Conservation (phyloP, 2,888 invertebrate genomes). For the Lypha dubia region DNA sequence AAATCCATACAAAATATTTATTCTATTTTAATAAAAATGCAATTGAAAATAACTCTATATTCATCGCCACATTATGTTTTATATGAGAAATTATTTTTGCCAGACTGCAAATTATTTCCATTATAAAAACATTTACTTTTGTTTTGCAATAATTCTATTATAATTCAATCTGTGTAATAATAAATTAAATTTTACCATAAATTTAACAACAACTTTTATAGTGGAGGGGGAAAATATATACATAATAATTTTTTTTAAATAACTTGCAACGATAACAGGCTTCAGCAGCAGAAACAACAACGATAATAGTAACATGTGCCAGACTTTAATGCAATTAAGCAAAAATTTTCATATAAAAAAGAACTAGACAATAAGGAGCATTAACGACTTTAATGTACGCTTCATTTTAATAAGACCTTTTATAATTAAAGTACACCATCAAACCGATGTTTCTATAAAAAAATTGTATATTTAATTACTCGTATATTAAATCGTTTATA, state of each 20-base stretch:
- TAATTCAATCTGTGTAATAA: slow-evolving; percentile 54
- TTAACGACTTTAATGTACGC: too few species aligned
- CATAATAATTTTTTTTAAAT: slow-evolving; percentile 20
- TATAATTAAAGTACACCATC: too few species aligned
- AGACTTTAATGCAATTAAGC: slow-evolving; percentile 44
- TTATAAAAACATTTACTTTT: slow-evolving; percentile 45
- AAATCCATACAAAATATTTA: slow-evolving; percentile 1
- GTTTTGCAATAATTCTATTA: slow-evolving; percentile 24
- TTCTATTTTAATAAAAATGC: slow-evolving; percentile 8
- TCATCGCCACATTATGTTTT: not conserved
- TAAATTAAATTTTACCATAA: slow-evolving; percentile 51
- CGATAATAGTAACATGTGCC: not conserved
- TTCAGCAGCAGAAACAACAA: not conserved
- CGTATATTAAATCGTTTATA: too few species aligned
- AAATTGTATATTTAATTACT: too few species aligned
- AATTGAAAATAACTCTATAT: not conserved
- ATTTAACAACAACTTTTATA: slow-evolving; percentile 20
- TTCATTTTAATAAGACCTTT: too few species aligned
- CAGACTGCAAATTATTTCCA: slow-evolving; percentile 20
- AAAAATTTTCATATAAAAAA: not conserved
- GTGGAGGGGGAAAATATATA: not conserved
- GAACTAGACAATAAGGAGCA: too few species aligned
- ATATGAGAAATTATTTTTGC: slow-evolving; percentile 13
- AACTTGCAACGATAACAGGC: not conserved
- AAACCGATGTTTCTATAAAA: too few species aligned